phyloP scores from a whole-genome alignment of 1,140 invertebrate genomes.

The Drosophila biarmipes region DNA sequence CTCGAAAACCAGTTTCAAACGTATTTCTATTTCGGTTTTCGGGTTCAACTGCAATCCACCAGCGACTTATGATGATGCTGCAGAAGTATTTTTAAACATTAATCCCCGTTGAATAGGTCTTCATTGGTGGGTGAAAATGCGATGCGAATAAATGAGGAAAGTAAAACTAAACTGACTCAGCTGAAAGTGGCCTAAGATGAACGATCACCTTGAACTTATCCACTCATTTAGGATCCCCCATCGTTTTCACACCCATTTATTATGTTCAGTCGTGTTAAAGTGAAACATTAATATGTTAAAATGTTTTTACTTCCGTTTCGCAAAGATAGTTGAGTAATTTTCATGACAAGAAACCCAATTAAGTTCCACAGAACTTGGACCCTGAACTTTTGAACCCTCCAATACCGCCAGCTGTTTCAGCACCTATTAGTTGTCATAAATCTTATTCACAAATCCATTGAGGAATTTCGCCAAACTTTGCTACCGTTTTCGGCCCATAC shows the following conservation, averaged over 20 bases:
- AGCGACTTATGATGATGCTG: constrained; percentile 28
- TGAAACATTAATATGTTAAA: background rate
- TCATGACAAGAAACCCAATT: background rate
- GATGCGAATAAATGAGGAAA: constrained; percentile 15
- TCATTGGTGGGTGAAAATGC: background rate
- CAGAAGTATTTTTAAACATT: constrained; percentile 42
- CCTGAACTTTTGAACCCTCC: constrained; percentile 26
- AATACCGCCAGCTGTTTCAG: constrained; percentile 1
- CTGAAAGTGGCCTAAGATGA: background rate
- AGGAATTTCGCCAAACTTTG: constrained; percentile 10
- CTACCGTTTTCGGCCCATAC: constrained; percentile 29
- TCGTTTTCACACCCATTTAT: constrained; percentile 7
- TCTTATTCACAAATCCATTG: background rate
- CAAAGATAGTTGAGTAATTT: background rate
- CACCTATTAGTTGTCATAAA: constrained; percentile 30
- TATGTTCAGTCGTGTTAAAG: background rate
- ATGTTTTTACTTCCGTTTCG: background rate
- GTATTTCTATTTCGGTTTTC: constrained; percentile 21
- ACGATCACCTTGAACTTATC: constrained; percentile 5
- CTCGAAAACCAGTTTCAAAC: constrained; percentile 33
- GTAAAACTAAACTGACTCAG: constrained; percentile 4
- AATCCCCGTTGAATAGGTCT: constrained; percentile 14
- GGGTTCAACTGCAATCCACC: constrained; percentile 39
- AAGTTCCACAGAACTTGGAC: background rate
- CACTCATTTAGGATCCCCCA: constrained; percentile 6